Evolutionary conservation across 2,797 vertebrate species (phyloP).

Genomic region (Bryconaethiops microstoma): DNA sequence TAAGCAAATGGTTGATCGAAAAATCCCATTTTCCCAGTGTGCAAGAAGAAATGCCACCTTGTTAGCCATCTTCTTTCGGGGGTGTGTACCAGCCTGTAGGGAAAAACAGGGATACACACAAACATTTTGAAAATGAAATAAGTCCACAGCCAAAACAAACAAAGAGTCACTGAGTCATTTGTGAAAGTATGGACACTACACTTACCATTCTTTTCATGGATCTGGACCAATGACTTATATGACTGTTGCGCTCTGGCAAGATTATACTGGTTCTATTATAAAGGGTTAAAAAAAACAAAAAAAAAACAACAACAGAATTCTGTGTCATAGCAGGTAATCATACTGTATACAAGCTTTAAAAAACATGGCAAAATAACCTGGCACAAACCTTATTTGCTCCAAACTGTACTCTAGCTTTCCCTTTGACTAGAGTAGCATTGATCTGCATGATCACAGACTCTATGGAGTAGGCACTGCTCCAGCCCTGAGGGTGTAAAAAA

Average conservation of each 20-base stretch:
- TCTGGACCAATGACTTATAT: conserved; percentile 98
- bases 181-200: conserved; percentile 19
- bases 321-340: not conserved
- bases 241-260: conserved; percentile 98
- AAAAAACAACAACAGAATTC: no score
- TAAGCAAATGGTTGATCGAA: conserved; percentile 70
- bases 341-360: not conserved
- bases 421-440: conserved; percentile 98
- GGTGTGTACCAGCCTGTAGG: conserved; percentile 93
- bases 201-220: conserved; percentile 97
- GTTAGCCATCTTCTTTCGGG: conserved; percentile 95
- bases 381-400: conserved; percentile 94
- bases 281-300: not conserved
- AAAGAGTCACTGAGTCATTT: not conserved
- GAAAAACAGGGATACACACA: conserved; percentile 16
- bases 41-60: conserved; percentile 59
- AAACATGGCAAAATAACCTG: not conserved
- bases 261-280: conserved; percentile 95
- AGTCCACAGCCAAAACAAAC: not conserved
- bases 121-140: not conserved
- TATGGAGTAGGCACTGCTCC: conserved; percentile 99
- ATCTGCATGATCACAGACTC: conserved; percentile 99
- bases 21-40: conserved; percentile 72
- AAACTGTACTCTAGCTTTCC: conserved; percentile 98
- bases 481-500: conserved; percentile 79